These are phyloP conservation scores for Lasioglossum leucozonium DNA, from an alignment of 2,888 invertebrate genomes.

Conservation along the genomic window DNA sequence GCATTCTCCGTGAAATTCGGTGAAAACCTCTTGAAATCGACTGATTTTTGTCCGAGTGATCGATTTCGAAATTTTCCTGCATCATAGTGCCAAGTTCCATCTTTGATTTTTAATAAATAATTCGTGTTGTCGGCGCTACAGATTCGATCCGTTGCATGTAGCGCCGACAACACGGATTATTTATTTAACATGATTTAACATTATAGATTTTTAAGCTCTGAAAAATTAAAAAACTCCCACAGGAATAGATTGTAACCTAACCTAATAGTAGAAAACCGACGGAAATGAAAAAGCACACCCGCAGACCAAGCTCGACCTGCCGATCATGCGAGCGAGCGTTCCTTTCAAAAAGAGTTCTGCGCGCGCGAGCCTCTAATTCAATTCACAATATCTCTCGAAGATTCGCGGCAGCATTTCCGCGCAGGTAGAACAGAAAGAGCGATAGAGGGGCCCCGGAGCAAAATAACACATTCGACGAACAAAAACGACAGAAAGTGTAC, in stretches of 20 bases:
- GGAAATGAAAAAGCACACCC: not conserved
- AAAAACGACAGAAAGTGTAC: constrained; percentile 10
- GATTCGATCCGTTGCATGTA: no score
- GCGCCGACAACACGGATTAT: no score
- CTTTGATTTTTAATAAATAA: no score
- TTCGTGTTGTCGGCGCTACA: no score
- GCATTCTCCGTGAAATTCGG: not conserved
- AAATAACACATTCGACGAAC: constrained; percentile 17
- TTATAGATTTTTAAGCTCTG: not conserved
- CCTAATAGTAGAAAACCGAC: not conserved
- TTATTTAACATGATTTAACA: no score
- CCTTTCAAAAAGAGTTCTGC: not conserved
- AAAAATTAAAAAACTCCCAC: not conserved
- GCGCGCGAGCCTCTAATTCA: not conserved
- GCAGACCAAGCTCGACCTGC: not conserved
- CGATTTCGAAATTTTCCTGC: no score
- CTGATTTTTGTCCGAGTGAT: not conserved
- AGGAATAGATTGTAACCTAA: not conserved
- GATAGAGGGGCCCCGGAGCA: not conserved
- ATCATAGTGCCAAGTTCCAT: not conserved
- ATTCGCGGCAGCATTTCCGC: constrained; percentile 1
- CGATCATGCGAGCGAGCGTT: not conserved
- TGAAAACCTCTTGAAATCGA: not conserved
- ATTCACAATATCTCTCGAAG: constrained; percentile 17
- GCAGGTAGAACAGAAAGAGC: not conserved